Conservation (phyloP, 2,113 vertebrate genomes). For the Heterotilapia buettikoferi region DNA sequence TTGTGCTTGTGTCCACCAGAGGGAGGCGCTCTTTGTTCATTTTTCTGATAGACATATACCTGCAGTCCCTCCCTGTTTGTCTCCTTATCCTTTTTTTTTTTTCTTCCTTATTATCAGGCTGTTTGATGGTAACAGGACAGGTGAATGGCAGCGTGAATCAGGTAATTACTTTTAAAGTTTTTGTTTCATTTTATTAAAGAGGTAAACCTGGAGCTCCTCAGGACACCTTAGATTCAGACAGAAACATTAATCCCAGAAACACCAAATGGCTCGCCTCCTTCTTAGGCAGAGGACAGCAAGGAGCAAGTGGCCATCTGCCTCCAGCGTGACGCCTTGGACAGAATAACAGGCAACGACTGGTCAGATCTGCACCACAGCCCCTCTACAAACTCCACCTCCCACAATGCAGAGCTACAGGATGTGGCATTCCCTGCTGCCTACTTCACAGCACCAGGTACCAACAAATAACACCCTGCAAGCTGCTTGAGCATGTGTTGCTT, state of each 20-base stretch:
- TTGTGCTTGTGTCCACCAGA: neutral
- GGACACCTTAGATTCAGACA: neutral
- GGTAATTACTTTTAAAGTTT: conserved; percentile 37
- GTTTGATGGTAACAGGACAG: conserved; percentile 33
- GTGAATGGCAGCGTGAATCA: conserved; percentile 44
- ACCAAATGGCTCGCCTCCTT: neutral
- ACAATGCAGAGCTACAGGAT: conserved; percentile 45
- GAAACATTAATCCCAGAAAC: neutral
- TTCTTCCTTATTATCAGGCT: neutral
- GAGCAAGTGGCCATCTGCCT: conserved; percentile 59
- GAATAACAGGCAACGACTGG: conserved; percentile 17
- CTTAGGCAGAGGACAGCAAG: conserved; percentile 58
- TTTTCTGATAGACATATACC: neutral
- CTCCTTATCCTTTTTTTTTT: neutral
- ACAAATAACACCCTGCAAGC: neutral
- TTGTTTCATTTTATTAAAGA: neutral
- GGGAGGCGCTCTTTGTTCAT: neutral
- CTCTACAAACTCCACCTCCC: conserved; percentile 32
- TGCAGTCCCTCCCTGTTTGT: neutral
- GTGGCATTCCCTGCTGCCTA: conserved; percentile 10
- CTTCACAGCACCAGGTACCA: conserved; percentile 48
- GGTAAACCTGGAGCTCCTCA: neutral
- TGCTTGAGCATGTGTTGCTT: neutral
- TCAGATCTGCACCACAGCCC: conserved; percentile 33
- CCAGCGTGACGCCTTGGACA: conserved; percentile 42